Evolutionary conservation across 2,113 vertebrate species (phyloP).

Genomic region (Dryoscopus gambensis): DNA sequence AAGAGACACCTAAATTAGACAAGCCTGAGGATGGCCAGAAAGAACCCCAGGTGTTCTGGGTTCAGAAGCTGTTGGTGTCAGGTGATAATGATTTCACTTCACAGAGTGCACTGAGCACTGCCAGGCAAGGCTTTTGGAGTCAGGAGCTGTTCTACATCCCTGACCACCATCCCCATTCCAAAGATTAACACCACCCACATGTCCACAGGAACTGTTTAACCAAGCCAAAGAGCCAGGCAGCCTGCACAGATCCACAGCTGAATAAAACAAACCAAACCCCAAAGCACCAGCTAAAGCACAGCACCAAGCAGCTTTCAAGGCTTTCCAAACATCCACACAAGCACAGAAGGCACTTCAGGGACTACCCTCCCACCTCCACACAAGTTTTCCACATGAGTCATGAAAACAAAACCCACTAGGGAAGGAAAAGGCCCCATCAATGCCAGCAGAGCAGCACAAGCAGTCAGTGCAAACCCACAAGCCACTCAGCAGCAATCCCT

Average conservation of each 20-base stretch:
- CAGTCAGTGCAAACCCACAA: not conserved
- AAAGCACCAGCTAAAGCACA: not conserved
- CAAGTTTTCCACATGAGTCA: slow-evolving; percentile 6
- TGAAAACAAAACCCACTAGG: not conserved
- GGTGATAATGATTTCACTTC: not conserved
- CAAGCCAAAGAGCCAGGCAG: not conserved
- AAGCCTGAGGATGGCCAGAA: not conserved
- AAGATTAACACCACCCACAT: not conserved
- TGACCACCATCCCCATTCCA: not conserved
- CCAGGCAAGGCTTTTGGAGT: not conserved
- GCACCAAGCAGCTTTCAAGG: not conserved
- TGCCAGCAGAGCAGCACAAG: not conserved
- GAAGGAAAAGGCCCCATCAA: not conserved
- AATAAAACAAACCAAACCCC: not conserved
- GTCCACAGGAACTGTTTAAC: not conserved
- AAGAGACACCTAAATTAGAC: not conserved
- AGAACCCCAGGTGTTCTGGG: not conserved
- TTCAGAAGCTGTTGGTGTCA: not conserved
- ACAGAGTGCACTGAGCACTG: not conserved
- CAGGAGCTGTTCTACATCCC: not conserved
- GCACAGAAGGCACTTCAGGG: not conserved
- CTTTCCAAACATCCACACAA: not conserved
- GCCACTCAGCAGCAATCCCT: not conserved
- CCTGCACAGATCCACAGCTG: not conserved
- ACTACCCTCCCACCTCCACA: not conserved